phyloP scores from a whole-genome alignment of 2,888 invertebrate species.

The Drosophila koepferae region DNA sequence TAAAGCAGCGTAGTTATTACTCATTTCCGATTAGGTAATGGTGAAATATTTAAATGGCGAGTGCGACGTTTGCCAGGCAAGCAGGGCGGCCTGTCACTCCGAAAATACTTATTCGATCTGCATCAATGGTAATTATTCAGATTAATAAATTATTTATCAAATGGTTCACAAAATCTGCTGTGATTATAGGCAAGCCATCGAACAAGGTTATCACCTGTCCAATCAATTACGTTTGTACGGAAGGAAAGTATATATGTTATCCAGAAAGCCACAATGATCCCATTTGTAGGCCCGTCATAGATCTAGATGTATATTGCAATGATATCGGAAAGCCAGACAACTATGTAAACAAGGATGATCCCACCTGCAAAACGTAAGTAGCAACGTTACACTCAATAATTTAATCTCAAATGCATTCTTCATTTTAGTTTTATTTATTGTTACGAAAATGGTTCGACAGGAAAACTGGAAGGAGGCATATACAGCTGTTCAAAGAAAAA shows the following conservation, averaged over 20 bases:
- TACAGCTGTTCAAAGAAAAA: neutral
- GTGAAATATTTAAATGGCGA: slow-evolving; percentile 30
- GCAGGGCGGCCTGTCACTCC: slow-evolving; percentile 57
- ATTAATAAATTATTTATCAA: neutral
- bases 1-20: too few species aligned
- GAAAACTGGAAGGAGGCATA: neutral
- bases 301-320: slow-evolving; percentile 11
- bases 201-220: slow-evolving; percentile 45
- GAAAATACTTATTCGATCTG: slow-evolving; percentile 58
- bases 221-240: slow-evolving; percentile 54
- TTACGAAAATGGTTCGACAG: slow-evolving; percentile 4
- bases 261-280: slow-evolving; percentile 23
- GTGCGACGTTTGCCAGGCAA: slow-evolving; percentile 56
- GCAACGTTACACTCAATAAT: too few species aligned
- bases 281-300: slow-evolving; percentile 21
- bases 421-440: slow-evolving; percentile 23
- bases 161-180: neutral
- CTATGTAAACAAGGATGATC: slow-evolving; percentile 38
- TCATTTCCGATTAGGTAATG: slow-evolving; percentile 39
- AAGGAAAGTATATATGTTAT: slow-evolving; percentile 54
- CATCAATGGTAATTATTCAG: slow-evolving; percentile 26
- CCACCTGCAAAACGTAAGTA: slow-evolving; percentile 48
- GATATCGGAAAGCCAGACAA: neutral
- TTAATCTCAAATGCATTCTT: neutral
- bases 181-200: slow-evolving; percentile 36